Evolutionary conservation across 2,797 vertebrate species (phyloP), one percentile per base, ranked within the genome.

Genomic region (Danio albolineatus): DNA sequence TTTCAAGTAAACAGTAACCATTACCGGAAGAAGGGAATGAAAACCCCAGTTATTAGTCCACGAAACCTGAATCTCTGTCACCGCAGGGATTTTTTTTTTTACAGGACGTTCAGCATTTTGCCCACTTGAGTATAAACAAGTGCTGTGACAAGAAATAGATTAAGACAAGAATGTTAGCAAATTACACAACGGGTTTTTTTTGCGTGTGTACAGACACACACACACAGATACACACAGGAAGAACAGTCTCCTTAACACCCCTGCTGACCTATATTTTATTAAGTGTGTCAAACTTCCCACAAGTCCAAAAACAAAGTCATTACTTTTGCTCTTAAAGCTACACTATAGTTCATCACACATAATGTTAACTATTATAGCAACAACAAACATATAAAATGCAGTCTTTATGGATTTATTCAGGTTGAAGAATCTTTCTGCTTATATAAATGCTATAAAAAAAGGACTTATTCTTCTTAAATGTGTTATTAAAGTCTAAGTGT

Each of bases 201-300:
- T 84, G 57, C 41, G 64, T 84, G 61, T 75, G 21, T 53, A 12
- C 10, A 38, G 43, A 80, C 28, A 28, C 28, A 28, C n/a, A 28
- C n/a, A n/a, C 28, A 28, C 28, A 1, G 44, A 67, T 8, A 79
- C 53, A 62, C 0, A 8, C 36, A 81, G 72, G 61, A 72, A 61
- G 21, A 41, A 38, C 38, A 19, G 43, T 2, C 67, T 10, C 41
- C 38, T 43, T 59, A 28, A 59, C 72, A 60, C 46, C 44, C 8
- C n/a, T 51, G 49, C 9, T 73, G 73, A 56, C 73, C 78, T 73
- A 75, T 19, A 71, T 81, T 67, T 78, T 7, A 79, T 7, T n/a
- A 65, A 71, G 10, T 70, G 51, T 71, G 43, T 70, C 56, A 73
- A n/a, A 16, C 54, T 77, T 59, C 51, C 36, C 41, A 75, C 48